Conservation (phyloP, 2,888 invertebrate species). For the Phlogophora meticulosa region DNA sequence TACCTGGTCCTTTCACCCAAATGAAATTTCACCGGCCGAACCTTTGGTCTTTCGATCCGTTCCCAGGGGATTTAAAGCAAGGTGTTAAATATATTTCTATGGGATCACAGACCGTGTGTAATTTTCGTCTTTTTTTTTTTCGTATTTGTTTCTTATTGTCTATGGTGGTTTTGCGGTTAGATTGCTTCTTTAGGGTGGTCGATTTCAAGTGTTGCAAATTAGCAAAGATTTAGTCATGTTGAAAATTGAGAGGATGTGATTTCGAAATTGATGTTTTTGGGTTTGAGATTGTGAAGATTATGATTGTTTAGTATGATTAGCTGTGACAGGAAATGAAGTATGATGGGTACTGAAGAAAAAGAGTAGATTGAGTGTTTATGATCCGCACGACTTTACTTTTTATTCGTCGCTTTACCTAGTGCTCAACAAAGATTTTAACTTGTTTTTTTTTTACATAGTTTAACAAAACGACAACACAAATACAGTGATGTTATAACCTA, state of each 20-base stretch:
- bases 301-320: neutral
- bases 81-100: slow-evolving; percentile 69
- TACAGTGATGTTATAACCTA: neutral
- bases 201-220: slow-evolving; percentile 42
- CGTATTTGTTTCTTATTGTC: slow-evolving; percentile 39
- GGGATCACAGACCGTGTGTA: slow-evolving; percentile 39
- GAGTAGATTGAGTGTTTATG: neutral
- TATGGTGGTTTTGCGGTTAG: slow-evolving; percentile 55
- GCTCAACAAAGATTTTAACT: neutral
- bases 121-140: slow-evolving; percentile 42
- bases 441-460: slow-evolving; percentile 16
- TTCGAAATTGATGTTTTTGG: slow-evolving; percentile 26
- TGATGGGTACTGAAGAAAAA: neutral
- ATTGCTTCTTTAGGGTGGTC: slow-evolving; percentile 55
- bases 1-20: slow-evolving; percentile 70
- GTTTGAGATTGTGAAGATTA: neutral
- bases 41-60: slow-evolving; percentile 23
- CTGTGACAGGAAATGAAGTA: slow-evolving; percentile 1
- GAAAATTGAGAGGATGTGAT: slow-evolving; percentile 50
- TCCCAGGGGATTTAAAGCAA: slow-evolving; percentile 69
- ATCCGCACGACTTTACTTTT: slow-evolving; percentile 18
- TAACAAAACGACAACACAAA: slow-evolving; percentile 15
- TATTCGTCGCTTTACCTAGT: neutral
- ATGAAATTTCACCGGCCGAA: slow-evolving; percentile 57
- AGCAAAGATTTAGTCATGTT: slow-evolving; percentile 35